These are phyloP conservation scores for Acanthornis magna DNA, from an alignment of 2,797 vertebrate species.

Conservation along the genomic window DNA sequence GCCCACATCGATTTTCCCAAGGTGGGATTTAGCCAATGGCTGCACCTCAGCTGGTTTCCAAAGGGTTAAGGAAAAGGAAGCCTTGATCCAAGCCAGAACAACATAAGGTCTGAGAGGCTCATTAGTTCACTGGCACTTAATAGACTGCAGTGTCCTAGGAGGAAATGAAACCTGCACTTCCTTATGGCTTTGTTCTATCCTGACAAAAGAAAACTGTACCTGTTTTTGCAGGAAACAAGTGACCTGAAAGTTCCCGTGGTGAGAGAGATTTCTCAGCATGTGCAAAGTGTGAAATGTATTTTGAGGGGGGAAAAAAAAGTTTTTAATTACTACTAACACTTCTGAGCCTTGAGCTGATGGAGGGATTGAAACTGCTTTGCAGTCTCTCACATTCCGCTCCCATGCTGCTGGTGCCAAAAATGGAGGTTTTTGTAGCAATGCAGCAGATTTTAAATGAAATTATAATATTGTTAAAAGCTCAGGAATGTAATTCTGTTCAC, in stretches of 20 bases:
- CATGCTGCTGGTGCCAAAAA: slow-evolving; percentile 43
- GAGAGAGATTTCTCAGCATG: slow-evolving; percentile 42
- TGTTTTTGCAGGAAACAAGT: slow-evolving; percentile 65
- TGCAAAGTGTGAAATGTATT: slow-evolving; percentile 65
- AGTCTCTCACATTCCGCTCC: neutral
- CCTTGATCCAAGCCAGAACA: slow-evolving; percentile 71
- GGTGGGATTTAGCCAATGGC: neutral
- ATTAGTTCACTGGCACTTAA: slow-evolving; percentile 79
- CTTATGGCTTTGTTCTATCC: slow-evolving; percentile 74
- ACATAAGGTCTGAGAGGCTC: slow-evolving; percentile 80
- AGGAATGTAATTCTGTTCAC: neutral
- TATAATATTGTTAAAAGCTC: neutral
- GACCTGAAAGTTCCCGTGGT: slow-evolving; percentile 60
- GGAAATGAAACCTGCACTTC: slow-evolving; percentile 75
- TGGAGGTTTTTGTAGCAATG: neutral
- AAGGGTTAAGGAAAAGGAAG: slow-evolving; percentile 48
- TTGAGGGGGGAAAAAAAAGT: slow-evolving; percentile 8
- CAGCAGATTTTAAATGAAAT: neutral
- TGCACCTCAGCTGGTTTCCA: neutral
- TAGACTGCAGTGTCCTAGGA: slow-evolving; percentile 69
- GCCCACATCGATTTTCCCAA: neutral
- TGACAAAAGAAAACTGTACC: slow-evolving; percentile 77
- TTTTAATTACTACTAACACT: slow-evolving; percentile 72
- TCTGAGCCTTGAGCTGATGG: slow-evolving; percentile 57
- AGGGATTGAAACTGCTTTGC: slow-evolving; percentile 20